Conservation (phyloP, 2,888 invertebrate species). For the Eumacrocentrus americanus region DNA sequence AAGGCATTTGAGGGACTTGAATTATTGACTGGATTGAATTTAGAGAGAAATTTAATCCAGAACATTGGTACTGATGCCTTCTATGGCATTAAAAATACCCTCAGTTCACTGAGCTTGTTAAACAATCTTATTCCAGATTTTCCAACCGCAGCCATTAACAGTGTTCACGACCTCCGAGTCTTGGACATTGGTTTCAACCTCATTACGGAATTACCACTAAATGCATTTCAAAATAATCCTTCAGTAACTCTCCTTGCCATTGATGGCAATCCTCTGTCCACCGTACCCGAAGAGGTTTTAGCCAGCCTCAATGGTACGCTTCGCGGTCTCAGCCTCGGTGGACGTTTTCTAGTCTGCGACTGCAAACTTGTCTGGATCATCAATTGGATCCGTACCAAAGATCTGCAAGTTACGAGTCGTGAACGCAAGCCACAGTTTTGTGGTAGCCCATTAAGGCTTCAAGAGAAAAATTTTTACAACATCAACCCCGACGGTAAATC, state of each 20-base stretch:
- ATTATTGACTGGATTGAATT: slow-evolving; percentile 83
- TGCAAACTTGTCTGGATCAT: slow-evolving; percentile 88
- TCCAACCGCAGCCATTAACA: slow-evolving; percentile 80
- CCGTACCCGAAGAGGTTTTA: slow-evolving; percentile 81
- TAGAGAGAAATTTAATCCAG: slow-evolving; percentile 87
- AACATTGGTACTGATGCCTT: slow-evolving; percentile 79
- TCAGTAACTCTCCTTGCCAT: slow-evolving; percentile 85
- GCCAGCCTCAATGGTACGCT: slow-evolving; percentile 80
- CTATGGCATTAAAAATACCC: slow-evolving; percentile 76
- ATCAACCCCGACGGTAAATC: slow-evolving; percentile 75
- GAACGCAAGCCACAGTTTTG: slow-evolving; percentile 93
- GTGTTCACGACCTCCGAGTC: slow-evolving; percentile 79
- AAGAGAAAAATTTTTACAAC: slow-evolving; percentile 85
- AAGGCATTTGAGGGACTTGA: slow-evolving; percentile 78
- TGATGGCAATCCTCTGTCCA: slow-evolving; percentile 88
- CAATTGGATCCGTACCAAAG: slow-evolving; percentile 86
- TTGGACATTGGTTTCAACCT: slow-evolving; percentile 92
- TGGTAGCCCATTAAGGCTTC: slow-evolving; percentile 79
- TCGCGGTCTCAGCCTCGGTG: slow-evolving; percentile 85
- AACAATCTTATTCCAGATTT: slow-evolving; percentile 89
- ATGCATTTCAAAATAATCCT: slow-evolving; percentile 82
- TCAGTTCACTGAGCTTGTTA: slow-evolving; percentile 86
- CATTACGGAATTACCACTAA: slow-evolving; percentile 78
- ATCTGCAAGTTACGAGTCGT: slow-evolving; percentile 89
- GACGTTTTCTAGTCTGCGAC: slow-evolving; percentile 86